These are phyloP conservation scores for Eumerus sabulonum DNA, from an alignment of 2,888 invertebrate species.

Conservation along the genomic window DNA sequence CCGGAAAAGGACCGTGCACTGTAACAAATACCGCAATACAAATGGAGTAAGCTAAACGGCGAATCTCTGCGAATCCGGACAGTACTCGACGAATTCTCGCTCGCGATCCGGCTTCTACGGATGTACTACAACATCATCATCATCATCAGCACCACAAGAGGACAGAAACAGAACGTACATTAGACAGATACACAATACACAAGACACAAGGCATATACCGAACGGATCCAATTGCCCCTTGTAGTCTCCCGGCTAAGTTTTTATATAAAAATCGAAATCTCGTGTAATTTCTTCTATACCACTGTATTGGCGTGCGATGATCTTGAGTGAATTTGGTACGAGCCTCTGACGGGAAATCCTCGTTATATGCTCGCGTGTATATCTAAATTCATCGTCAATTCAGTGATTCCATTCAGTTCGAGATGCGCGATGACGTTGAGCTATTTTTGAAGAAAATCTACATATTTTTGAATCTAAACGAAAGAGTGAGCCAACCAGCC, in stretches of 20 bases:
- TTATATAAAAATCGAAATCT: slow-evolving; percentile 49
- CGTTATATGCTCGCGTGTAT: too few species aligned
- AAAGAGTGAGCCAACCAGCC: slow-evolving; percentile 15
- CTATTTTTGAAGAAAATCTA: slow-evolving; percentile 46
- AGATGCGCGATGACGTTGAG: slow-evolving; percentile 41
- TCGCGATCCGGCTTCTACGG: not conserved
- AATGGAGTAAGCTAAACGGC: slow-evolving; percentile 4
- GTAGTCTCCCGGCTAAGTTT: slow-evolving; percentile 55
- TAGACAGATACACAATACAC: slow-evolving; percentile 36
- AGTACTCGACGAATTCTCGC: slow-evolving; percentile 44
- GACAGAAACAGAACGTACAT: too few species aligned
- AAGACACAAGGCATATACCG: slow-evolving; percentile 25
- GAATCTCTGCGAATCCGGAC: slow-evolving; percentile 15
- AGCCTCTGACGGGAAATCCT: not conserved
- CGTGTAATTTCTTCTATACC: slow-evolving; percentile 38
- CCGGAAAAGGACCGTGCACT: slow-evolving; percentile 1
- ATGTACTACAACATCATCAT: too few species aligned
- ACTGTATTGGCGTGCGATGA: slow-evolving; percentile 11
- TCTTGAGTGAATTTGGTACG: too few species aligned
- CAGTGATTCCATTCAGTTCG: not conserved
- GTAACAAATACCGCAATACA: not conserved
- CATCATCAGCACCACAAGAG: too few species aligned
- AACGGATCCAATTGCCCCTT: slow-evolving; percentile 9
- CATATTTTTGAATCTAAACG: slow-evolving; percentile 2
- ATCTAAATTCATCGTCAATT: not conserved